These are phyloP conservation scores for Akabosia matsudoensis DNA, from an alignment of 1,140 invertebrate genomes.

Conservation along the genomic window DNA sequence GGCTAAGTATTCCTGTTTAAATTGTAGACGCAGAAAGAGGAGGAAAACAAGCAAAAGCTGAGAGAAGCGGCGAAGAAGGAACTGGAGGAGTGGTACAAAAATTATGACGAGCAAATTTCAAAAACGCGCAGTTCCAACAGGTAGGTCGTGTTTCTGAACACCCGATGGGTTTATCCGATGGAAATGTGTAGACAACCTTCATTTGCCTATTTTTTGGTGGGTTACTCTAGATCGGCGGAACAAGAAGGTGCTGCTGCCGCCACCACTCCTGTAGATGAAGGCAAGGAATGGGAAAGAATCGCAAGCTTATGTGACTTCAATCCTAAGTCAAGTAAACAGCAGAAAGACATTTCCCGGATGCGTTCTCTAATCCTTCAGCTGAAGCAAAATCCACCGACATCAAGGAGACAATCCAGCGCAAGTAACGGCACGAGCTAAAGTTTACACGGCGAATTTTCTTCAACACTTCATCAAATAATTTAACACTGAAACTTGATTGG, in stretches of 20 bases:
- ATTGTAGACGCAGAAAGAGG: constrained; percentile 78
- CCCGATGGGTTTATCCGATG: too few species aligned
- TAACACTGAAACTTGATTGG: constrained; percentile 12
- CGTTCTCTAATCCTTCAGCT: constrained; percentile 90
- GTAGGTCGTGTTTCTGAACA: too few species aligned
- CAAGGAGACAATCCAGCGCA: neutral
- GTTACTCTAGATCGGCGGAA: constrained; percentile 53
- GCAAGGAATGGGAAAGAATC: constrained; percentile 90
- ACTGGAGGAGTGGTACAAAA: constrained; percentile 93
- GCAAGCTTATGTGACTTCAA: constrained; percentile 93
- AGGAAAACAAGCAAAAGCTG: constrained; percentile 79
- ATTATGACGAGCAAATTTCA: constrained; percentile 85
- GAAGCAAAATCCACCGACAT: constrained; percentile 71
- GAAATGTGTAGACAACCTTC: neutral
- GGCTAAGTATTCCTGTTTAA: neutral
- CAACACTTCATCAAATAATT: neutral
- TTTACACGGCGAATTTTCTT: neutral
- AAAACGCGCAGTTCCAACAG: constrained; percentile 93
- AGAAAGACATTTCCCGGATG: constrained; percentile 89
- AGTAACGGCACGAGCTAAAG: neutral
- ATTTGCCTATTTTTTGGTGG: neutral
- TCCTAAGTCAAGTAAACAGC: constrained; percentile 81
- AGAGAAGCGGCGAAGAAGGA: constrained; percentile 79
- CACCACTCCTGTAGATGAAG: constrained; percentile 52
- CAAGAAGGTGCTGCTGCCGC: constrained; percentile 54